Evolutionary conservation across 2,888 invertebrate species (phyloP), one percentile per base, ranked within the genome.

Genomic region (Spilarctia lutea): DNA sequence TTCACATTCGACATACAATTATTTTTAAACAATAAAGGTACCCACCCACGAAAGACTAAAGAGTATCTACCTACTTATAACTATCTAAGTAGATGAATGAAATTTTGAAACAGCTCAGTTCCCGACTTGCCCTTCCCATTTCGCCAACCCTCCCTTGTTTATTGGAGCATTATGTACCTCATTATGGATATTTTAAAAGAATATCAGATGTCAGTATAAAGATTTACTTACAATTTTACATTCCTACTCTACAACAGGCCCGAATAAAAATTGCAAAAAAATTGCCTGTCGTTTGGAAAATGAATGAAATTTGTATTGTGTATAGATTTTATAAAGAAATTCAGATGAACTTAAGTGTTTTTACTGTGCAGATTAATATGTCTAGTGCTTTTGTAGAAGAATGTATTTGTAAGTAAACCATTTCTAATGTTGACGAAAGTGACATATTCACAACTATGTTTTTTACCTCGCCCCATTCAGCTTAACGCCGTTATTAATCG

Each of bases 401-500:
- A 39, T 11, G 3, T 60, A 3, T 60, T 42, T 18, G 20, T 18
- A 3, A 3, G 35, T 27, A 42, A 42, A 70, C 20, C 27, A 6
- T 24, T 52, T 4, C 20, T 42, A 71, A 65, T 48, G 1, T 24
- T 16, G 16, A 65, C 24, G 13, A 56, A 30, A 65, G 48, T 56
- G 7, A 67, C 33, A 35, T 66, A 75, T 78, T 72, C 24, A 75
- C 75, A 78, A 76, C 72, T 65, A 63, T 71, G 76, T 71, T 75
- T 74, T n/a, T 48, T 78, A 72, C 72, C 72, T 71, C 20, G 67
- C 68, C 76, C 87, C 86, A 90, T 92, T 91, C 92, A 91, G 83
- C 83, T 87, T 88, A 86, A 88, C 83, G 85, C 85, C 86, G 87
- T 91, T 92, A 93, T 93, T 92, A 93, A 94, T 94, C 91, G 92